phyloP scores from a whole-genome alignment of 2,888 invertebrate genomes.

The Aelia acuminata region DNA sequence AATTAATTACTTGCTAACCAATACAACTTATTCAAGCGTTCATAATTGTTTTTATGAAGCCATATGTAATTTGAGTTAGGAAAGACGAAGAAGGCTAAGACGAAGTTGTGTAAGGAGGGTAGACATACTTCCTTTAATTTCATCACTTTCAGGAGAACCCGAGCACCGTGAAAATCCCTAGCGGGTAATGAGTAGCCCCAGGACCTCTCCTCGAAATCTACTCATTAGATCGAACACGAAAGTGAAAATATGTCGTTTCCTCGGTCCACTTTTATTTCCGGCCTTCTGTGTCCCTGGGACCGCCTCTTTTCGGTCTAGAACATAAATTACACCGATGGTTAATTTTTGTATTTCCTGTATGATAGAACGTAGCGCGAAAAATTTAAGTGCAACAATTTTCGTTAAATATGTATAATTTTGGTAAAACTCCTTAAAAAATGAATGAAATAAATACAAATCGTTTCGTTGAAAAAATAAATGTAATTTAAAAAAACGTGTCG shows the following conservation, averaged over 20 bases:
- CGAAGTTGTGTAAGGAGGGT: slow-evolving; percentile 16
- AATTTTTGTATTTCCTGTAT: not conserved
- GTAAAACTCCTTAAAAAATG: no score
- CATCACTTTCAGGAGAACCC: slow-evolving; percentile 47
- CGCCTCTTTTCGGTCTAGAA: not conserved
- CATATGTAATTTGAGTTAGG: not conserved
- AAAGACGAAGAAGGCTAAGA: not conserved
- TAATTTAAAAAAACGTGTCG: no score
- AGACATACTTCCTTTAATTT: slow-evolving; percentile 57
- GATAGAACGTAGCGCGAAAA: not conserved
- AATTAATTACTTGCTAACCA: no score
- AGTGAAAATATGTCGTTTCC: slow-evolving; percentile 50
- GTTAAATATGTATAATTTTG: not conserved
- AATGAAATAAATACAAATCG: no score
- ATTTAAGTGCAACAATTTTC: not conserved
- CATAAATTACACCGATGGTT: not conserved
- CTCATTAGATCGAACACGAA: slow-evolving; percentile 33
- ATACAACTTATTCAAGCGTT: not conserved
- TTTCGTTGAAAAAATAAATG: no score
- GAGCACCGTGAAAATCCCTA: slow-evolving; percentile 42
- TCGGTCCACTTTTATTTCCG: not conserved
- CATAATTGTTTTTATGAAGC: not conserved
- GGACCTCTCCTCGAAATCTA: slow-evolving; percentile 17
- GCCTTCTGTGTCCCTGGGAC: not conserved
- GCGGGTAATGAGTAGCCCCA: slow-evolving; percentile 37